A percentile compares a stretch with the other conserved stretches of the same genome.
Conservation (phyloP, 92 coral and sea anemone genomes). For the Anthopleura xanthogrammica region DNA sequence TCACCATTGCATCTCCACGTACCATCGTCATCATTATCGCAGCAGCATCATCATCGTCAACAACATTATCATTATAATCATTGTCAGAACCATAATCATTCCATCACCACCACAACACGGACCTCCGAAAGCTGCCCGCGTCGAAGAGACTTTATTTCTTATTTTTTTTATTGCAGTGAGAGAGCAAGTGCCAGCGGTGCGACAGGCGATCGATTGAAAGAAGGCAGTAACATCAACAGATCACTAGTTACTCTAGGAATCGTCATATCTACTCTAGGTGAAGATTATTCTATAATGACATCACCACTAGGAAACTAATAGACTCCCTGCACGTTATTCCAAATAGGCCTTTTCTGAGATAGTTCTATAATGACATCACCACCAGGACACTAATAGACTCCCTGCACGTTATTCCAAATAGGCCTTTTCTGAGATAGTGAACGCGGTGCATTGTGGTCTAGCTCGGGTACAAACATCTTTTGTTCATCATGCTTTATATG, state of each 20-base stretch:
- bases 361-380: neutral
- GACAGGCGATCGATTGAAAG: conserved; percentile 85
- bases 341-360: neutral
- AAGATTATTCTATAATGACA: neutral
- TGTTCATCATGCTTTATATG: no score
- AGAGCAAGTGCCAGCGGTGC: conserved; percentile 98
- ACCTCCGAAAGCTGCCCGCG: no score
- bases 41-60: no score
- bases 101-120: no score
- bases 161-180: conserved; percentile 55
- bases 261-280: conserved; percentile 93
- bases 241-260: conserved; percentile 94
- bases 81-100: no score
- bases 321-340: neutral
- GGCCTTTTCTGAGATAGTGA: no score
- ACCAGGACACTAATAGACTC: neutral
- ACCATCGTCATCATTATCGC: no score
- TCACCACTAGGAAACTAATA: neutral
- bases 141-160: no score
- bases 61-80: no score
- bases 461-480: no score
- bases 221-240: conserved; percentile 95
- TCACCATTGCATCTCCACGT: neutral
- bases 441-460: no score
- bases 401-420: neutral